A percentile compares a stretch with the other conserved stretches of the same genome.
These are phyloP conservation scores for Drosophila punjabiensis DNA, from an alignment of 1,140 invertebrate species.

Conservation along the genomic window DNA sequence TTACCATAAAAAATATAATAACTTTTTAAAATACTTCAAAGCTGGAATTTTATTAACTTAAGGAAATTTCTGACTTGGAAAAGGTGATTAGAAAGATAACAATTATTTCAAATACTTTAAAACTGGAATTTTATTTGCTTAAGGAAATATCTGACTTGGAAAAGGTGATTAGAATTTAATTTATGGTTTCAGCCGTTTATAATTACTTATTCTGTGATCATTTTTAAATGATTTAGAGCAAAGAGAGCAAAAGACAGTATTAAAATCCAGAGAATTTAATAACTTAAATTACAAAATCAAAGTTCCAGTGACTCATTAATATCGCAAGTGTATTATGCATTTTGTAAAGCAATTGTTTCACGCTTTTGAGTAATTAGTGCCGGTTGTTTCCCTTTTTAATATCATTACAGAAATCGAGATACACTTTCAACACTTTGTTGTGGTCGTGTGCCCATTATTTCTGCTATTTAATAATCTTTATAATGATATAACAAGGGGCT, in stretches of 20 bases:
- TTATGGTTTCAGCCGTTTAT: not conserved
- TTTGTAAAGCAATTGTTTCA: constrained; percentile 12
- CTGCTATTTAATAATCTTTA: not conserved
- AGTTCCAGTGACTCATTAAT: not conserved
- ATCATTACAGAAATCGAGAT: constrained; percentile 10
- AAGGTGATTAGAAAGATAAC: too few species aligned
- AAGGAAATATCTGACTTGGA: not conserved
- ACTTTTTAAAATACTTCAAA: too few species aligned
- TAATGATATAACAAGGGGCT: constrained; percentile 21
- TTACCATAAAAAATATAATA: too few species aligned
- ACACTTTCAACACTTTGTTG: constrained; percentile 17
- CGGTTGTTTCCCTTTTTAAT: not conserved
- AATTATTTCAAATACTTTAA: not conserved
- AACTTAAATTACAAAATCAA: not conserved
- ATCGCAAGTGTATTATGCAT: not conserved
- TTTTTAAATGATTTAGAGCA: not conserved
- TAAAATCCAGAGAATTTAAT: not conserved
- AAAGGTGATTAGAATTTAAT: not conserved
- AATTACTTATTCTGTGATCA: not conserved
- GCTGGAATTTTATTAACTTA: too few species aligned
- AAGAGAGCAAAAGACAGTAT: not conserved
- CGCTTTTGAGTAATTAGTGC: constrained; percentile 13
- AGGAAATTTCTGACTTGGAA: too few species aligned
- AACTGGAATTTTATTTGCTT: not conserved
- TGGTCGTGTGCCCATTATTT: constrained; percentile 11